Base-by-base conservation (phyloP, 2,888 invertebrate genomes). In the Lepidocyrtinus sp. region DNA sequence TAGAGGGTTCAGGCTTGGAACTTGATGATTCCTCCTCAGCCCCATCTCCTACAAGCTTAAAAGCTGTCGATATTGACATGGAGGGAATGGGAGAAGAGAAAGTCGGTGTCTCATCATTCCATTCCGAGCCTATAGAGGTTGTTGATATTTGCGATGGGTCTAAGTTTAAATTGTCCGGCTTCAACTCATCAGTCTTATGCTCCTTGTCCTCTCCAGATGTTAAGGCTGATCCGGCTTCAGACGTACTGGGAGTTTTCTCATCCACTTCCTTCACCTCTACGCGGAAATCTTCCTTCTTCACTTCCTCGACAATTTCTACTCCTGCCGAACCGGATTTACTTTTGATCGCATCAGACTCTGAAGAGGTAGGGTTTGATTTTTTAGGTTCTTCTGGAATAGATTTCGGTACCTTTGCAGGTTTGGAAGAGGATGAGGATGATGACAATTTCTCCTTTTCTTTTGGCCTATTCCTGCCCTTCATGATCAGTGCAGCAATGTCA, bases 21-120 rank as follows among this genome's bases (percentile, higher is more conserved):
- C 62, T 46, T 12, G 74, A 75, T 0, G 82, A 82, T 15, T 73
- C 72, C 68, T 79, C 82, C 22, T 19, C 68, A 27, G 15, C 65
- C n/a, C 70, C 46, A 21, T 69, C 68, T 12, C 75, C 79, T n/a
- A 76, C 84, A 25, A 84, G 64, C 64, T 76, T 74, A 25, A 83
- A 82, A n/a, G 84, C 84, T 9, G 80, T 82, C 17, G 74, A 83
- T 7, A 83, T 83, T 5, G 84, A 82, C 82, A 86, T 84, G 22
- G 85, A 85, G 3, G 85, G 85, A 70, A 85, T 82, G 9, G 84
- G 82, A 0, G 85, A 84, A 1, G 85, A 86, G 63, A 85, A 82
- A 0, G 86, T 82, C 0, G 83, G 80, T 2, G 84, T 85, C 55
- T 86, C 85, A 69, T 86, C 85, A 50, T 83, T 83, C 86, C 86